A percentile compares a stretch with the other conserved stretches of the same genome.
Conservation (phyloP, 2,113 vertebrate genomes). For the Mola mola region DNA sequence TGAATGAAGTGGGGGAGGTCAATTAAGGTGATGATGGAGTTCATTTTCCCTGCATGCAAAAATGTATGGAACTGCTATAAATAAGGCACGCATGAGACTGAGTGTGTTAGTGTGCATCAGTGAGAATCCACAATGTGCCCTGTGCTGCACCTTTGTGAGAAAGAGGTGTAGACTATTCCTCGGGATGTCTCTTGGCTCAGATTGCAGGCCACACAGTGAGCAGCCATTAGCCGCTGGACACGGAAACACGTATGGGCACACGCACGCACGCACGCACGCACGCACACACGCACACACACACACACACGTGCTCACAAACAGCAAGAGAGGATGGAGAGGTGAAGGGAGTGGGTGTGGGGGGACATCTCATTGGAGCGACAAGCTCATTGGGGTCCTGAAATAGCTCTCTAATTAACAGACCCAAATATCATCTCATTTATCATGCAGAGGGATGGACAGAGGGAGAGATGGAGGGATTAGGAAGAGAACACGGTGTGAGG, state of each 20-base stretch:
- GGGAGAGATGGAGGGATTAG: conserved; percentile 21
- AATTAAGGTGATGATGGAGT: conserved; percentile 30
- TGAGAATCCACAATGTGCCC: conserved; percentile 12
- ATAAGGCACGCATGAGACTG: not conserved
- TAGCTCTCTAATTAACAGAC: conserved; percentile 80
- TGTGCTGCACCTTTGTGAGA: conserved; percentile 1
- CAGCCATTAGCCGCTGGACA: conserved; percentile 53
- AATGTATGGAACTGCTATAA: conserved; percentile 5
- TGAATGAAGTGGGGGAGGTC: conserved; percentile 45
- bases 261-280: not conserved
- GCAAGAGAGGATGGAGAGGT: conserved; percentile 50
- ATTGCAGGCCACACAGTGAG: conserved; percentile 43
- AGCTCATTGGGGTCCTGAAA: conserved; percentile 68
- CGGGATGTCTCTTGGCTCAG: conserved; percentile 22
- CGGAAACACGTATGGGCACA: not conserved
- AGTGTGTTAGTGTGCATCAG: not conserved
- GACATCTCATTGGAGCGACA: conserved; percentile 57
- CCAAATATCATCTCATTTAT: conserved; percentile 76
- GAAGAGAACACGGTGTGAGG: conserved; percentile 13
- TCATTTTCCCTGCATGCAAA: conserved; percentile 17
- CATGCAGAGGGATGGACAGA: conserved; percentile 43
- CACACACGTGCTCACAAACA: conserved; percentile 4
- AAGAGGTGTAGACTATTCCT: conserved; percentile 30
- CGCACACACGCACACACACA: conserved; percentile 2
- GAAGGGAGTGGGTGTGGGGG: conserved; percentile 47